Evolutionary conservation across 2,888 invertebrate genomes (phyloP).

Genomic region (Clusia tigrina): DNA sequence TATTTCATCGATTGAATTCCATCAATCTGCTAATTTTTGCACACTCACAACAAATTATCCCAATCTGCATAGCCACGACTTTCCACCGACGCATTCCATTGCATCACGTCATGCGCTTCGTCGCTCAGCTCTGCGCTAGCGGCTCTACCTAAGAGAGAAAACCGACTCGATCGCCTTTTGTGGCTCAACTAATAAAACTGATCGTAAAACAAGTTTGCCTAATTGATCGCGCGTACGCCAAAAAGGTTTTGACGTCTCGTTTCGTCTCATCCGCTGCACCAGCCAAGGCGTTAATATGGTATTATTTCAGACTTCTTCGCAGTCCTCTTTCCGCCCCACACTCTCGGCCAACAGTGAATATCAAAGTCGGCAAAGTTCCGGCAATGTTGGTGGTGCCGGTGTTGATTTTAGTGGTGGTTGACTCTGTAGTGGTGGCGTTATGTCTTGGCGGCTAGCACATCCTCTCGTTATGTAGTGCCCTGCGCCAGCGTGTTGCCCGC

Average conservation of each 20-base stretch:
- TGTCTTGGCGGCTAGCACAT: background rate
- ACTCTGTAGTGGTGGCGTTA: slow-evolving; percentile 5
- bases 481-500: slow-evolving; percentile 2
- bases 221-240: slow-evolving; percentile 63
- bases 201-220: slow-evolving; percentile 63
- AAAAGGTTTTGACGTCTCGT: slow-evolving; percentile 32
- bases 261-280: too few relatives aligned
- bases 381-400: slow-evolving; percentile 41
- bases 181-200: slow-evolving; percentile 62
- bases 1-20: too few relatives aligned
- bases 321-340: slow-evolving; percentile 12
- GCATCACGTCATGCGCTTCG: background rate
- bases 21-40: background rate
- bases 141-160: background rate
- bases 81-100: background rate
- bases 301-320: too few relatives aligned
- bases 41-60: too few relatives aligned
- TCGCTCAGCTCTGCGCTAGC: too few relatives aligned
- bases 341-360: slow-evolving; percentile 8
- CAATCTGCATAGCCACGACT: too few relatives aligned
- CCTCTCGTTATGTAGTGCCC: background rate
- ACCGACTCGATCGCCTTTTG: slow-evolving; percentile 37
- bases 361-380: slow-evolving; percentile 28
- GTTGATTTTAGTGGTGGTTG: slow-evolving; percentile 12
- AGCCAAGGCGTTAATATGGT: slow-evolving; percentile 49